Base-by-base conservation (phyloP, 1,140 invertebrate genomes). In the Drosophila sturtevanti region DNA sequence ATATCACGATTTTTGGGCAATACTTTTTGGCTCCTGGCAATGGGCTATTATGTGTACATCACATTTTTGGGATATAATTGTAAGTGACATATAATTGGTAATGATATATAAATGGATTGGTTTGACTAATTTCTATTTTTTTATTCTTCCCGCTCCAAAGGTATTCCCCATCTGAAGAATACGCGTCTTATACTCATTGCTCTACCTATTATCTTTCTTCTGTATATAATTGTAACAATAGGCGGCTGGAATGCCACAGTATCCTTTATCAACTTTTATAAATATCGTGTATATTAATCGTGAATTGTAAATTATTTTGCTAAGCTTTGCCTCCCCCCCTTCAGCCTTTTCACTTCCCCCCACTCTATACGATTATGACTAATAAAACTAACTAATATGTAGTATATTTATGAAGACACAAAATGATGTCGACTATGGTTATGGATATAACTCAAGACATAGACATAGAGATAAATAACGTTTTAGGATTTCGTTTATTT, bases 11-110 rank as follows among this genome's bases (percentile, higher is more conserved):
- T 99, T 12, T 93, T 99, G 85, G 98, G 98, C 18, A 99, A 99
- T 92, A 95, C 97, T 0, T 95, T 99, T 75, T 99, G 98, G 98
- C 93, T 99, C 14, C 94, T 98, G 60, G 97, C 97, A 31, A 93
- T 97, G 66, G 93, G 95, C 65, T 99, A 99, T 92, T 99, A 99
- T 89, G 93, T 98, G 68, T 99, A 99, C 90, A 99, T 99, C 73
- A 99, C 98, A 54, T 99, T 99, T 92, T 94, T 99, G 68, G 99
- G 99, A 73, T 99, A 99, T 92, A 98, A 97, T 92, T 97, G 97
- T 98, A 92, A 95, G 96, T 94, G 16, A 51, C 14, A 31, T 38
- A 18, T 12, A 16, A 0, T 4, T 1, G 61, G 51, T 9, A 27
- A 14, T 18, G 51, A 9, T 59, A 5, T 48, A 9, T 2, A 4